Percentiles rank a stretch among this genome's conserved stretches.
Evolutionary conservation across 1,140 invertebrate genomes (phyloP).

Genomic region (Aphaenogaster floridana): DNA sequence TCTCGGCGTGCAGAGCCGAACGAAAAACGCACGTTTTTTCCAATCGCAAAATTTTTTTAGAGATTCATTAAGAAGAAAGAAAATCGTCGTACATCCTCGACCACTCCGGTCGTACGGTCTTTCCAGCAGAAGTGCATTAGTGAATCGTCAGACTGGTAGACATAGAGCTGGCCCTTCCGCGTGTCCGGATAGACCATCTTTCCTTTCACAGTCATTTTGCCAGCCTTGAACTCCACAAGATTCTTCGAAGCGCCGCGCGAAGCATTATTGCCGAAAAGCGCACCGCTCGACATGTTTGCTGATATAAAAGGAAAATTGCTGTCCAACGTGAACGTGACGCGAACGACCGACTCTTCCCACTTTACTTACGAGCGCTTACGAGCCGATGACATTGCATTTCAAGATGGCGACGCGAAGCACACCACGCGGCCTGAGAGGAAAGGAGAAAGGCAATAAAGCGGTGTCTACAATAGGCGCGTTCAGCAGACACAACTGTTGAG

Average conservation of each 20-base stretch:
- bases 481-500: no score
- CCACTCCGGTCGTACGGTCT: conserved; percentile 92
- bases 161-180: conserved; percentile 97
- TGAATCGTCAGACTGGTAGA: conserved; percentile 98
- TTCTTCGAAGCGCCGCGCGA: conserved; percentile 94
- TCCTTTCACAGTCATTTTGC: conserved; percentile 98
- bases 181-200: conserved; percentile 98
- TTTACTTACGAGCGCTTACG: conserved; percentile 4
- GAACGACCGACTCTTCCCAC: background rate
- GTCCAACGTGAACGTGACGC: background rate
- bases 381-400: conserved; percentile 73
- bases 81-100: conserved; percentile 90
- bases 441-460: background rate
- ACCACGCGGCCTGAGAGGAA: no score
- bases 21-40: conserved; percentile 49
- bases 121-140: conserved; percentile 99
- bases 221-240: conserved; percentile 98
- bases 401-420: conserved; percentile 60
- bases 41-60: conserved; percentile 67
- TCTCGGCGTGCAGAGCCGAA: background rate
- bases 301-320: conserved; percentile 21
- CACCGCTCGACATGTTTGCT: conserved; percentile 87
- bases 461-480: no score
- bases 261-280: conserved; percentile 91
- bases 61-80: background rate